phyloP scores from a whole-genome alignment of 2,888 invertebrate genomes.

The Troglohyphantes excavatus region DNA sequence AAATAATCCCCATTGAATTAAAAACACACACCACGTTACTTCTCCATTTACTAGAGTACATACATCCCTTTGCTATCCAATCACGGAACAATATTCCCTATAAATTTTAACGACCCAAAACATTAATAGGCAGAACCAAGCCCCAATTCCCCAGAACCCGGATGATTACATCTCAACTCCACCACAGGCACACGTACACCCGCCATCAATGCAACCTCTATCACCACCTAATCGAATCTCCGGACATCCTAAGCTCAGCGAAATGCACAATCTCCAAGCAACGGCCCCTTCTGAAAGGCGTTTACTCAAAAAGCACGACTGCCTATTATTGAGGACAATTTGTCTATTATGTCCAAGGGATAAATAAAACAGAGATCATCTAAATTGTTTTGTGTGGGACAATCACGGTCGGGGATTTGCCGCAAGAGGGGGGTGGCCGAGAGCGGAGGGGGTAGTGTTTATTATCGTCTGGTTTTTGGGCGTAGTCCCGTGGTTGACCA shows the following conservation, averaged over 20 bases:
- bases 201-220: conserved; percentile 30
- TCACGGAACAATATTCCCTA: neutral
- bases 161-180: neutral
- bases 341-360: conserved; percentile 14
- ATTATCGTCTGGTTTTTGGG: conserved; percentile 52
- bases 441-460: conserved; percentile 22
- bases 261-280: neutral
- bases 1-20: no score
- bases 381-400: conserved; percentile 44
- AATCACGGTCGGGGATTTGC: conserved; percentile 42
- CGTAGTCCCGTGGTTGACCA: conserved; percentile 24
- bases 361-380: conserved; percentile 44
- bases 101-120: neutral
- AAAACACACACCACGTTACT: no score
- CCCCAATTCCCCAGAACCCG: neutral
- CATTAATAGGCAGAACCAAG: neutral
- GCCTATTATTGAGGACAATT: conserved; percentile 4
- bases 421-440: neutral
- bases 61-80: no score
- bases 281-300: conserved; percentile 4
- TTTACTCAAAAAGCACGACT: conserved; percentile 33
- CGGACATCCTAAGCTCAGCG: neutral
- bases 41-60: no score
- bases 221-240: conserved; percentile 21
- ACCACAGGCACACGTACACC: neutral